Evolutionary conservation across 2,888 invertebrate genomes (phyloP).

Genomic region (Diplazon laetatorius): DNA sequence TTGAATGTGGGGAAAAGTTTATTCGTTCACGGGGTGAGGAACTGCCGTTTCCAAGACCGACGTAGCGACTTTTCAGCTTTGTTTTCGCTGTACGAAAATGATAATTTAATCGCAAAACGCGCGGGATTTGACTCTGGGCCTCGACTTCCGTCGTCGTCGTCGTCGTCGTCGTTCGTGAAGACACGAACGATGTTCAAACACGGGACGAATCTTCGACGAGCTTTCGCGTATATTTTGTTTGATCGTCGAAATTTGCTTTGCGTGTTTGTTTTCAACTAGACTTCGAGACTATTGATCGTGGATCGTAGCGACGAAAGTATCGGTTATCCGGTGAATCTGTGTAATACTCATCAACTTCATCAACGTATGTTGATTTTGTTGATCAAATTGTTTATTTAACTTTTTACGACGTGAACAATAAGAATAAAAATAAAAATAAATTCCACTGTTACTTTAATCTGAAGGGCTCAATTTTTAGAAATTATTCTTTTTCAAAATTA

Average conservation of each 20-base stretch:
- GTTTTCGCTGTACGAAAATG: conserved; percentile 64
- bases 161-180: conserved; percentile 28
- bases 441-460: no score
- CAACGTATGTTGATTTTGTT: neutral
- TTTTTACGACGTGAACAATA: no score
- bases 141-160: conserved; percentile 25
- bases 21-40: neutral
- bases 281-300: neutral
- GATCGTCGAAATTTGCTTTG: neutral
- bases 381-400: neutral
- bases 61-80: conserved; percentile 48
- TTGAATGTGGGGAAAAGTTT: conserved; percentile 59
- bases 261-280: conserved; percentile 5
- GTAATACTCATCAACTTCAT: neutral
- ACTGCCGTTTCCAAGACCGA: conserved; percentile 14
- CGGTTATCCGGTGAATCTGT: no score
- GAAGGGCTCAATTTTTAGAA: no score
- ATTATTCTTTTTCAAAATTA: no score
- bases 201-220: no score
- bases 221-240: conserved; percentile 23
- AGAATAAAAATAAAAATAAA: no score
- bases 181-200: conserved; percentile 34
- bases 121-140: conserved; percentile 6
- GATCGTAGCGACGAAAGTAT: neutral
- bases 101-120: conserved; percentile 59